A percentile compares a stretch with the other conserved stretches of the same genome.
Evolutionary conservation across 2,113 vertebrate species (phyloP).

Genomic region (Mellivora capensis): DNA sequence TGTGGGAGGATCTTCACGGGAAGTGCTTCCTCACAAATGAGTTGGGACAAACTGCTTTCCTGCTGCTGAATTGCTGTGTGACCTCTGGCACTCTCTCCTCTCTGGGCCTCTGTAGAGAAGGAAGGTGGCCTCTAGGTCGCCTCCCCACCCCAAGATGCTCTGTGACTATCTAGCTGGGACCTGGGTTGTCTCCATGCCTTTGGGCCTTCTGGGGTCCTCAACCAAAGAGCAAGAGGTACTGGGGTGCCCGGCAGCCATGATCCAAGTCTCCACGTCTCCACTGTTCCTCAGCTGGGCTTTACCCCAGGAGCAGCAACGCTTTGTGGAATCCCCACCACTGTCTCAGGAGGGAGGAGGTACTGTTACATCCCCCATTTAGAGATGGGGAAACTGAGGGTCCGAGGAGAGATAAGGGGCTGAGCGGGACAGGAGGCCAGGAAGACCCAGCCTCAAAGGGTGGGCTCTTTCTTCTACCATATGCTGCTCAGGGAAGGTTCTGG

Average conservation of each 20-base stretch:
- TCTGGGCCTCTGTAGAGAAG: background rate
- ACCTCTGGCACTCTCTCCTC: background rate
- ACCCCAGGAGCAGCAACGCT: rapidly evolving
- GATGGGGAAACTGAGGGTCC: background rate
- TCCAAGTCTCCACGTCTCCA: background rate
- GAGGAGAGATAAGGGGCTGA: background rate
- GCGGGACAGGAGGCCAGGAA: background rate
- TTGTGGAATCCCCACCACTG: background rate
- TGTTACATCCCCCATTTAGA: background rate
- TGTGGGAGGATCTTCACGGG: background rate
- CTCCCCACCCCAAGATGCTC: rapidly evolving
- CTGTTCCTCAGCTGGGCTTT: background rate
- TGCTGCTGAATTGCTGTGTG: too few relatives aligned
- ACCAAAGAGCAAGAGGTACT: background rate
- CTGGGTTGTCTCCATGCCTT: background rate
- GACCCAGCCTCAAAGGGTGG: background rate
- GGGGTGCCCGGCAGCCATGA: rapidly evolving
- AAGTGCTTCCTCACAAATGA: background rate
- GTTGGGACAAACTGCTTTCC: background rate
- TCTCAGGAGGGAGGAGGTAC: background rate
- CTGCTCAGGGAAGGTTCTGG: background rate
- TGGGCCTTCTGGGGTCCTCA: background rate
- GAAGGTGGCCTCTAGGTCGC: too few relatives aligned
- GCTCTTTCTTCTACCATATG: background rate
- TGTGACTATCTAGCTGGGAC: background rate